Conservation (phyloP, 2,888 invertebrate genomes). For the Andrena chrysosceles region DNA sequence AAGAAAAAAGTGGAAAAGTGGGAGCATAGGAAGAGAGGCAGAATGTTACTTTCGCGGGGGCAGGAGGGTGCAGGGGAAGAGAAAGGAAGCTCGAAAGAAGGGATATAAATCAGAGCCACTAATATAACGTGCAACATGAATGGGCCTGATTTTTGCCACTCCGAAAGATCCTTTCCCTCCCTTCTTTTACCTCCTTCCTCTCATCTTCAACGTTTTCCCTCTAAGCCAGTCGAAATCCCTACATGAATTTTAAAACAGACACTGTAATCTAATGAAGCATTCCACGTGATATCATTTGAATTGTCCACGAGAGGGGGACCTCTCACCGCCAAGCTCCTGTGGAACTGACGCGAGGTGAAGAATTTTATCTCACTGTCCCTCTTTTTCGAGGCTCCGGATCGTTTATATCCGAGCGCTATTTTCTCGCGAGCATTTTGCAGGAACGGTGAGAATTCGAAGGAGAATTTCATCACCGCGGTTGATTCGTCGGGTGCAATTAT, state of each 20-base stretch:
- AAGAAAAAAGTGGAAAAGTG: slow-evolving; percentile 21
- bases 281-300: neutral
- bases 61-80: slow-evolving; percentile 33
- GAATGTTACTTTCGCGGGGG: slow-evolving; percentile 36
- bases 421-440: neutral
- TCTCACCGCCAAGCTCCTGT: neutral
- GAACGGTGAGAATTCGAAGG: neutral
- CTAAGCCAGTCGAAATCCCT: neutral
- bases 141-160: slow-evolving; percentile 67
- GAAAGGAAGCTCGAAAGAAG: slow-evolving; percentile 64
- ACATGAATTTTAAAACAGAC: neutral
- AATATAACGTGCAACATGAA: slow-evolving; percentile 67
- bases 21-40: slow-evolving; percentile 28
- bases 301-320: too few species aligned
- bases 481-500: slow-evolving; percentile 21
- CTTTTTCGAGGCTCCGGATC: neutral
- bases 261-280: neutral
- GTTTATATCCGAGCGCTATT: neutral
- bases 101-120: slow-evolving; percentile 69
- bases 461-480: neutral
- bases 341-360: neutral
- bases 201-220: neutral
- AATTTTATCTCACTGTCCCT: too few species aligned
- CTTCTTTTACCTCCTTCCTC: neutral
- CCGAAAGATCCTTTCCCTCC: slow-evolving; percentile 10